Base-by-base conservation (phyloP, 2,888 invertebrate species). In the Leucoma salicis region DNA sequence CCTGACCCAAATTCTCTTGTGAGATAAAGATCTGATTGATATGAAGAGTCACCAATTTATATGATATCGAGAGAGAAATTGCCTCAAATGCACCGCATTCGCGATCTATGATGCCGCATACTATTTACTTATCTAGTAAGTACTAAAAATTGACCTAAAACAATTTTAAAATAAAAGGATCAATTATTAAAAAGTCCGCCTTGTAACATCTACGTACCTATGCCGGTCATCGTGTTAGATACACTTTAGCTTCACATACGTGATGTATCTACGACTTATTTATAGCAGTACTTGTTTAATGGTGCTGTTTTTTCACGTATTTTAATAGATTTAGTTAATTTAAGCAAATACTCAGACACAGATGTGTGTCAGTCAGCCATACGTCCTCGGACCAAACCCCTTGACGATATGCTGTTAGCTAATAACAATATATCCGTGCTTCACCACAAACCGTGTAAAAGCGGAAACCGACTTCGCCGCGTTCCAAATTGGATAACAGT, bases 401-500 rank as follows among this genome's bases (percentile, higher is more conserved):
- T 67, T 70, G 73, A 74, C 78, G 73, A 74, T 78, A 73, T 72
- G 79, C 68, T 78, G 68, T 74, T 72, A 71, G 68, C 63, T 74
- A 75, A 78, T 81, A 78, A 83, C 82, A 84, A 84, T 83, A 72
- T 72, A 74, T 71, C 76, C 57, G 59, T 63, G 62, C 74, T 67
- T 66, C 62, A 74, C 83, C 85, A 78, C 87, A 87, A 81, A 84
- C 84, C 80, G 78, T 85, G 82, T 83, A 87, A 87, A 85, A 85
- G 85, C 82, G 84, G 86, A 87, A 86, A 86, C 82, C 79, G 70
- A 82, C 71, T 70, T 74, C 73, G 73, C 73, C 73, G 77, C 78
- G 85, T 77, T 84, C 85, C 70, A 86, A 88, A 87, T 88, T 86
- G 86, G 82, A 85, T 87, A 88, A 86, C 86, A 88, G 87, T 87